Evolutionary conservation across 1,140 invertebrate species (phyloP).

Genomic region (Bombus huntii): DNA sequence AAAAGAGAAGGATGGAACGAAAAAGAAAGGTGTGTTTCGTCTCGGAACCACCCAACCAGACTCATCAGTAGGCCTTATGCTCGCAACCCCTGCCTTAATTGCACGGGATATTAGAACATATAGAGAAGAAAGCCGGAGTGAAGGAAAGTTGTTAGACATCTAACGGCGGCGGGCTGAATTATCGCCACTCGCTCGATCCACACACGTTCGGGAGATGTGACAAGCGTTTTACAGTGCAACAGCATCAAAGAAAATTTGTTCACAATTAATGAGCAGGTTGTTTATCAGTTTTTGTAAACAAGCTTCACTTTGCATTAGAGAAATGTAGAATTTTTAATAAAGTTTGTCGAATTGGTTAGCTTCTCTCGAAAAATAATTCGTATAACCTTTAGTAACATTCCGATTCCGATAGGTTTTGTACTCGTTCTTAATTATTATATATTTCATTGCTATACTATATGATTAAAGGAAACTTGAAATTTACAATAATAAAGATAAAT

Average conservation of each 20-base stretch:
- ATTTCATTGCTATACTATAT: neutral
- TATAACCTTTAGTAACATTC: constrained; percentile 19
- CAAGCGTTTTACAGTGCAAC: constrained; percentile 32
- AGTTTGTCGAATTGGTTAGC: neutral
- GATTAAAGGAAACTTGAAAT: neutral
- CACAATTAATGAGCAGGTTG: constrained; percentile 42
- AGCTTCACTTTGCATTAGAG: neutral
- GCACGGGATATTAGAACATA: neutral
- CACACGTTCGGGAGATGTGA: neutral
- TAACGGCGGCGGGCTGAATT: neutral
- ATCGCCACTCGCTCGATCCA: neutral
- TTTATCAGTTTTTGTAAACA: constrained; percentile 17
- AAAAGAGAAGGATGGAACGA: neutral
- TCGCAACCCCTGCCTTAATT: neutral
- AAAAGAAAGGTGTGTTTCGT: neutral
- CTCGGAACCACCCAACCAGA: neutral
- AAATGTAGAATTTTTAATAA: neutral
- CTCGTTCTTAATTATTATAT: neutral
- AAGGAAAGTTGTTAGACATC: neutral
- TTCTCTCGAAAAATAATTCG: neutral
- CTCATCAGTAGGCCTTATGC: neutral
- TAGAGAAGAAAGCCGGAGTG: neutral
- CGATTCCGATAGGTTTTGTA: neutral
- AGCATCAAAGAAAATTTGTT: constrained; percentile 30
- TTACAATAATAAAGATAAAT: neutral